These are phyloP conservation scores for Calcarius lapponicus DNA, from an alignment of 2,797 vertebrate genomes.

Conservation along the genomic window DNA sequence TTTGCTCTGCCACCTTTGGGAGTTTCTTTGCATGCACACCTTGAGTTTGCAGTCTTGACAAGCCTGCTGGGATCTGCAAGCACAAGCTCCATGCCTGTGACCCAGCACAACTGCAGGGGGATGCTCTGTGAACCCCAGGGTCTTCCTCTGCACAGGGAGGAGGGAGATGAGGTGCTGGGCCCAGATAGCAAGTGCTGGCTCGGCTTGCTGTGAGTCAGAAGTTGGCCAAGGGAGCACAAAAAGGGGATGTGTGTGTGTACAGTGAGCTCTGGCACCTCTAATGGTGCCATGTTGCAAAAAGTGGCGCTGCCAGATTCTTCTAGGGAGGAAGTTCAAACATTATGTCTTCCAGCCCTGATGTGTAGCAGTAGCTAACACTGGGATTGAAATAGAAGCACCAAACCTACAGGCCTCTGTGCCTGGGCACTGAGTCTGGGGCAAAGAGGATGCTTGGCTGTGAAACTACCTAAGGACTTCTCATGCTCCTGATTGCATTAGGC, in stretches of 20 bases:
- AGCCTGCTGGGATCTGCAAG: background rate
- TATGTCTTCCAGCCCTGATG: background rate
- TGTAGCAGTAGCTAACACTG: background rate
- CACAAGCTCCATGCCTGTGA: background rate
- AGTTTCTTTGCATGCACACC: background rate
- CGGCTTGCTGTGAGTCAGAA: background rate
- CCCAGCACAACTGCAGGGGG: fast-evolving
- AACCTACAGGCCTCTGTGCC: background rate
- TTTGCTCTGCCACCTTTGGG: background rate
- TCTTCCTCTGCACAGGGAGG: background rate
- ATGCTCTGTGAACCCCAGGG: background rate
- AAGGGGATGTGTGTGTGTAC: background rate
- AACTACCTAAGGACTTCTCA: background rate
- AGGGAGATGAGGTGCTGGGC: background rate
- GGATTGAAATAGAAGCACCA: background rate
- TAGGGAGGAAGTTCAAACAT: background rate
- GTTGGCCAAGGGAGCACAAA: background rate
- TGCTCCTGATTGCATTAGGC: background rate
- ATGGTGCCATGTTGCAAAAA: fast-evolving
- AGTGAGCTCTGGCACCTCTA: background rate
- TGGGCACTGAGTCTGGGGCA: background rate
- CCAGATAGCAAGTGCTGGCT: background rate
- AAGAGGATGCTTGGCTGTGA: background rate
- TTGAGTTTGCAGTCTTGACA: background rate
- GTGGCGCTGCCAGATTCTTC: background rate